A percentile compares a stretch with the other conserved stretches of the same genome.
Conservation (phyloP, 2,888 invertebrate species). For the Baccha elongata region DNA sequence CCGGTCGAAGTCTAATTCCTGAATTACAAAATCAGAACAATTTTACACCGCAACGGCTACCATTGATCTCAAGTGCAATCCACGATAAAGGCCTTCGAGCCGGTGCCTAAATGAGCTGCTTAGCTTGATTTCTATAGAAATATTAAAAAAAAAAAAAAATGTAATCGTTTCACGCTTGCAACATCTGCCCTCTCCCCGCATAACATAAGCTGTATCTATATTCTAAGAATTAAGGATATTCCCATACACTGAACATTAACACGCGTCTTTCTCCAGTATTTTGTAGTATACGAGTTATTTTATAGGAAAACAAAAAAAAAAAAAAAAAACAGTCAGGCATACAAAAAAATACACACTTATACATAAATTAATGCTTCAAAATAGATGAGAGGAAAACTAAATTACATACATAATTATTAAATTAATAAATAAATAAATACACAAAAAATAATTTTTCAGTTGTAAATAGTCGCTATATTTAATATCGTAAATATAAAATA, state of each 20-base stretch:
- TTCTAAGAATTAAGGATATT: constrained; percentile 37
- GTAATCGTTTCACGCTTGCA: constrained; percentile 52
- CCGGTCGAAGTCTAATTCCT: constrained; percentile 20
- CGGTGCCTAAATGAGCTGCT: constrained; percentile 60
- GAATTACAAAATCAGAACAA: constrained; percentile 25
- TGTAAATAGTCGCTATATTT: constrained; percentile 62
- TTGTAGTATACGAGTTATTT: constrained; percentile 67
- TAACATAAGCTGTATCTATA: constrained; percentile 50
- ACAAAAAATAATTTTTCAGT: not conserved
- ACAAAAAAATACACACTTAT: constrained; percentile 10
- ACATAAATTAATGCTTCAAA: not conserved
- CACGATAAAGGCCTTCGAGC: constrained; percentile 62
- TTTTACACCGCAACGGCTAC: constrained; percentile 35
- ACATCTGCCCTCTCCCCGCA: constrained; percentile 15
- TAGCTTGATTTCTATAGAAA: constrained; percentile 35
- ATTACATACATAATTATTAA: not conserved
- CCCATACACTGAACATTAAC: constrained; percentile 15
- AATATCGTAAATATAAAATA: constrained; percentile 45
- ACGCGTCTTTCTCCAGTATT: constrained; percentile 58
- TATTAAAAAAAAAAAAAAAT: not conserved
- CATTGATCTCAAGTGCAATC: constrained; percentile 74
- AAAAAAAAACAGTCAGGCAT: constrained; percentile 26
- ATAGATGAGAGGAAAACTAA: constrained; percentile 22
- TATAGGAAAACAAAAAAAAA: constrained; percentile 29
- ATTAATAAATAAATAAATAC: too few relatives aligned